Percentiles rank a stretch among this genome's conserved stretches.
Conservation (phyloP, 2,888 invertebrate genomes). For the Hirtodrosophila cameraria region DNA sequence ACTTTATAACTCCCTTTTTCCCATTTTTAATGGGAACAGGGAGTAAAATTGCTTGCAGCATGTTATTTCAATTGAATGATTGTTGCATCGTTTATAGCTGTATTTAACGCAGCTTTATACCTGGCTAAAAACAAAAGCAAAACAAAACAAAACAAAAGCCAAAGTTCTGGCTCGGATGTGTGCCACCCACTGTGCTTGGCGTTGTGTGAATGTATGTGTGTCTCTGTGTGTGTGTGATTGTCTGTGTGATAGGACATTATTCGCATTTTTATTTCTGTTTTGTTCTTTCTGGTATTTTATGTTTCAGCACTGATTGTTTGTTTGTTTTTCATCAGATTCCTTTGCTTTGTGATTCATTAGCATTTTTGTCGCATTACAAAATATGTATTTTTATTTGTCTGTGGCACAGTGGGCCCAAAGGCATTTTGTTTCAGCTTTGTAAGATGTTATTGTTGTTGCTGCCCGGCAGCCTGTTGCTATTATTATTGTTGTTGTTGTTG, state of each 20-base stretch:
- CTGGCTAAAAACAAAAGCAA: no score
- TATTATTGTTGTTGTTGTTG: constrained; percentile 22
- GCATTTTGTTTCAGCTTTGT: constrained; percentile 56
- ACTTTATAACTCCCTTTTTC: no score
- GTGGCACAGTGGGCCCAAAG: constrained; percentile 29
- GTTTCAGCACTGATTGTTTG: constrained; percentile 68
- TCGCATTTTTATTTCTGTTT: constrained; percentile 36
- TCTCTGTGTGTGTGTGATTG: not conserved
- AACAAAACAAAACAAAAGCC: no score
- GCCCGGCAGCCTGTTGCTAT: constrained; percentile 49
- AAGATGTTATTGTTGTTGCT: constrained; percentile 18
- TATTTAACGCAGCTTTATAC: no score
- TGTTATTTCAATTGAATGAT: no score
- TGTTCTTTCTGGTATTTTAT: constrained; percentile 8
- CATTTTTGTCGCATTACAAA: constrained; percentile 69
- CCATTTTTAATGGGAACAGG: no score
- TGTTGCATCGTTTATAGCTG: no score
- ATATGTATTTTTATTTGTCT: constrained; percentile 33
- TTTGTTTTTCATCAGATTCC: constrained; percentile 72
- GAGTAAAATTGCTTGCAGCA: no score
- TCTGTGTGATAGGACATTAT: constrained; percentile 20
- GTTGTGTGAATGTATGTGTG: not conserved
- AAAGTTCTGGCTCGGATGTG: no score
- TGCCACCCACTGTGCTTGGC: not conserved
- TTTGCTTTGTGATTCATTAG: constrained; percentile 63